Conservation (phyloP, 2,797 vertebrate species). For the Lagodon rhomboides region DNA sequence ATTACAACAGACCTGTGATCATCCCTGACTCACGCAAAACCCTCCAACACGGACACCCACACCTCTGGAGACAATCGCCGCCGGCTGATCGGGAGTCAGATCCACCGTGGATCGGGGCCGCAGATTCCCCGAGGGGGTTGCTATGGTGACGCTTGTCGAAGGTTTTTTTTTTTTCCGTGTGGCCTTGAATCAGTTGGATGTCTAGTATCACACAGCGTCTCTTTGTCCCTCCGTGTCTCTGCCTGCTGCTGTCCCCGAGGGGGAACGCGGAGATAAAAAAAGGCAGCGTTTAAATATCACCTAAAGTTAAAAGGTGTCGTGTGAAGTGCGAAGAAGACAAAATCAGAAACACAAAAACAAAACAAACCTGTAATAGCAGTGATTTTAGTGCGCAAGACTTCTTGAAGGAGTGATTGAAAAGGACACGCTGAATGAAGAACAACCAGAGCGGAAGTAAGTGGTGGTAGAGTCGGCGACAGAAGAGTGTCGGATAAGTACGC, state of each 20-base stretch:
- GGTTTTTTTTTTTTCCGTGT: conserved; percentile 57
- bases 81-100: conserved; percentile 50
- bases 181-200: conserved; percentile 62
- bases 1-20: conserved; percentile 70
- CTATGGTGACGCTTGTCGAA: conserved; percentile 66
- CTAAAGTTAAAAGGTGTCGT: conserved; percentile 3
- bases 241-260: conserved; percentile 23
- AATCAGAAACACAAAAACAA: conserved; percentile 5
- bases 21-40: conserved; percentile 50
- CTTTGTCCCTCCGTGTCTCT: conserved; percentile 51
- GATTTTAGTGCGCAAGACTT: conserved; percentile 15
- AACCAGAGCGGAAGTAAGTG: conserved; percentile 11
- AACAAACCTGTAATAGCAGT: background rate
- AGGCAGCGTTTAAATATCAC: background rate
- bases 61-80: conserved; percentile 40
- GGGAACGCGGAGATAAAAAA: conserved; percentile 21
- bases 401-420: background rate
- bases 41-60: conserved; percentile 49
- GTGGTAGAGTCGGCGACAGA: conserved; percentile 16
- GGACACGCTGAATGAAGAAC: conserved; percentile 19
- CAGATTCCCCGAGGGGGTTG: conserved; percentile 63
- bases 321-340: conserved; percentile 16
- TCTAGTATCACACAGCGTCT: conserved; percentile 58
- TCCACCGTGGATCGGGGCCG: conserved; percentile 47
- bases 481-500: conserved; percentile 8